Conservation (phyloP, 1,140 invertebrate genomes). For the Marisa cornuarietis region DNA sequence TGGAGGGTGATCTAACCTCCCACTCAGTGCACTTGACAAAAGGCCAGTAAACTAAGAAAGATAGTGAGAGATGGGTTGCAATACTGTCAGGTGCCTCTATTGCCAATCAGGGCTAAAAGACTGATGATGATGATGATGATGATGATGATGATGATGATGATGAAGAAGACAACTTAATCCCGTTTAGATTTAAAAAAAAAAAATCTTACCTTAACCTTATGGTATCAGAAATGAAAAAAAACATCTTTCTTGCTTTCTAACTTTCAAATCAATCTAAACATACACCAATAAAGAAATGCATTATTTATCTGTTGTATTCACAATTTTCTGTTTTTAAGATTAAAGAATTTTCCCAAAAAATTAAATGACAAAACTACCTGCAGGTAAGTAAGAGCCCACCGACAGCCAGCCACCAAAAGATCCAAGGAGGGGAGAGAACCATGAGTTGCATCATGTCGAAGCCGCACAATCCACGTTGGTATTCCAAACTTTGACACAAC, state of each 20-base stretch:
- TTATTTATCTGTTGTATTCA: neutral
- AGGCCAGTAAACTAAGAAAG: too few species aligned
- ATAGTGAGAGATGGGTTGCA: too few species aligned
- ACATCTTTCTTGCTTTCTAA: neutral
- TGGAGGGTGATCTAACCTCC: too few species aligned
- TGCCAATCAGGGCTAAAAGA: too few species aligned
- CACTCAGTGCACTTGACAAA: too few species aligned
- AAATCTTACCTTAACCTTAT: too few species aligned
- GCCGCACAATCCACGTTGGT: slow-evolving; percentile 40
- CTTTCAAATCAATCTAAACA: neutral
- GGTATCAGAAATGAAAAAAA: too few species aligned
- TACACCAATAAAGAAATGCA: neutral
- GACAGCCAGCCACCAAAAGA: slow-evolving; percentile 25
- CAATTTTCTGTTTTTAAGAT: slow-evolving; percentile 3
- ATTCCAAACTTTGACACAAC: slow-evolving; percentile 33
- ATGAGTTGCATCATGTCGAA: slow-evolving; percentile 40
- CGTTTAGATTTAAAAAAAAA: too few species aligned
- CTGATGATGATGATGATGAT: too few species aligned
- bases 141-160: too few species aligned
- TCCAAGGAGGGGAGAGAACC: slow-evolving; percentile 30
- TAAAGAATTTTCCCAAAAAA: neutral
- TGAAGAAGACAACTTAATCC: too few species aligned
- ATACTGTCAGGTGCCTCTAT: too few species aligned
- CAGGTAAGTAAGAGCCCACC: slow-evolving; percentile 34
- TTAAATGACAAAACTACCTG: slow-evolving; percentile 39